Conservation (phyloP, 2,113 vertebrate genomes). For the Barnardius zonarius region DNA sequence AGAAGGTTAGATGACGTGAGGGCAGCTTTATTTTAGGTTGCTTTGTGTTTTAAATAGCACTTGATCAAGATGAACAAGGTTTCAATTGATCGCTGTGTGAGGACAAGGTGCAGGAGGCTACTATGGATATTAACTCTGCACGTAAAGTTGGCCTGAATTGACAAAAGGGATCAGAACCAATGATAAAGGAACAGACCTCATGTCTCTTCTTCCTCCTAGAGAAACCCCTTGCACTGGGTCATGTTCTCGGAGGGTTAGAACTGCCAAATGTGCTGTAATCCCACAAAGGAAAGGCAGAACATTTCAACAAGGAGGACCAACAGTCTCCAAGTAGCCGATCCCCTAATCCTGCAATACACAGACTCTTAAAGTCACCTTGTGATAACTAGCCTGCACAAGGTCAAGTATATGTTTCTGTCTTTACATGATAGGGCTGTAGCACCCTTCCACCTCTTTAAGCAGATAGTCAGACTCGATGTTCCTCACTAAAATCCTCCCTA, state of each 20-base stretch:
- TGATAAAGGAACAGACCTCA: neutral
- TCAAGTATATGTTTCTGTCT: constrained; percentile 13
- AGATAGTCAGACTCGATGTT: neutral
- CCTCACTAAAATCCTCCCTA: neutral
- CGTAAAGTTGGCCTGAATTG: neutral
- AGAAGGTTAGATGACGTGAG: neutral
- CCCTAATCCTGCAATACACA: constrained; percentile 7
- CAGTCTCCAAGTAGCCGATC: neutral
- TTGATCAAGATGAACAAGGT: neutral
- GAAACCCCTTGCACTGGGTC: neutral
- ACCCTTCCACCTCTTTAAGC: neutral
- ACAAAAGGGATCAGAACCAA: neutral
- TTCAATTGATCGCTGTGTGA: neutral
- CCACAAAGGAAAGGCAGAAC: neutral
- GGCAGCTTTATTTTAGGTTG: neutral
- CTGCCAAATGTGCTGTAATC: neutral
- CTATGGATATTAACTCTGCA: neutral
- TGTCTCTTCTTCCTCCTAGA: neutral
- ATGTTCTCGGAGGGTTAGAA: neutral
- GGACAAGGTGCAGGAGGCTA: neutral
- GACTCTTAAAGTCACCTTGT: neutral
- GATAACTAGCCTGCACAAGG: neutral
- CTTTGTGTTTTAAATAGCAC: constrained; percentile 2
- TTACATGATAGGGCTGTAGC: neutral
- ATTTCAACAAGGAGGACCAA: neutral